Evolutionary conservation across 2,113 vertebrate species (phyloP).

Genomic region (Forbesichthys papilliferus): DNA sequence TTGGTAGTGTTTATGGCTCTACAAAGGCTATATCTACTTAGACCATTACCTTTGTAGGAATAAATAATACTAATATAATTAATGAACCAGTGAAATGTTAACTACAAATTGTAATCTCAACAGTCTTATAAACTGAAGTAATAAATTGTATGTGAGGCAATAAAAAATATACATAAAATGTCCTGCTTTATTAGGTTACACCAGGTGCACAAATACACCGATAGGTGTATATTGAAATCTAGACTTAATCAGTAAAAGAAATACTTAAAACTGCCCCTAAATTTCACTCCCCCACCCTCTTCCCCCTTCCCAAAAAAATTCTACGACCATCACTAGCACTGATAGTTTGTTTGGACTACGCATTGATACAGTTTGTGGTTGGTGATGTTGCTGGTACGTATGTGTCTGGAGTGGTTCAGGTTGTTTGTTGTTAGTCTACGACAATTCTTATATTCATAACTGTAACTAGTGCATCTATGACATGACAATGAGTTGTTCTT

Average conservation of each 20-base stretch:
- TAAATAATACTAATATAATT: slow-evolving; percentile 28
- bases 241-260: not conserved
- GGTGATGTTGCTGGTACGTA: no score
- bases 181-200: no score
- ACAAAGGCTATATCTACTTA: slow-evolving; percentile 60
- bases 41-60: slow-evolving; percentile 50
- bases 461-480: not conserved
- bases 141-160: not conserved
- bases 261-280: not conserved
- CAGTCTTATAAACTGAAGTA: not conserved
- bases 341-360: no score
- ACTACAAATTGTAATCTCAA: not conserved
- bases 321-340: no score
- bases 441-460: no score
- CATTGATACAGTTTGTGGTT: no score
- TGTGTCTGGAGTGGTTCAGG: no score
- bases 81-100: not conserved
- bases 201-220: no score
- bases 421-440: no score
- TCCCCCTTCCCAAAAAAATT: no score
- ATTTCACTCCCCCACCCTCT: no score
- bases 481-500: slow-evolving; percentile 48
- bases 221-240: not conserved
- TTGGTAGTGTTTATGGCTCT: slow-evolving; percentile 72
- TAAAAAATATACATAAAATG: no score